A percentile compares a stretch with the other conserved stretches of the same genome.
These are phyloP conservation scores for Diglossa cyanea DNA, from an alignment of 2,797 vertebrate species.

Conservation along the genomic window DNA sequence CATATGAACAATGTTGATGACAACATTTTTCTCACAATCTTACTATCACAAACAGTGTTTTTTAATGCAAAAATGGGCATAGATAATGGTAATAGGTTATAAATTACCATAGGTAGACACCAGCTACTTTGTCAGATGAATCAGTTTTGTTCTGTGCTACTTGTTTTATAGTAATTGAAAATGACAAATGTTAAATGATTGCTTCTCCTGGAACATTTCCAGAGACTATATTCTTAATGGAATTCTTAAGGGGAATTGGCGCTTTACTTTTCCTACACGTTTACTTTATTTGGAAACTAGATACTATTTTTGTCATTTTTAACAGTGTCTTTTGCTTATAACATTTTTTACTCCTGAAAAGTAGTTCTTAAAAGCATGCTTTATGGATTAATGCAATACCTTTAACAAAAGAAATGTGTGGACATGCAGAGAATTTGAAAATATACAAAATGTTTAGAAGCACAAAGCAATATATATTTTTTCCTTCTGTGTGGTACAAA, in stretches of 20 bases:
- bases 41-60: neutral
- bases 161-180: neutral
- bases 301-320: neutral
- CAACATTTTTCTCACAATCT: neutral
- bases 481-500: neutral
- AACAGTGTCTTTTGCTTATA: neutral
- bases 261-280: neutral
- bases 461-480: neutral
- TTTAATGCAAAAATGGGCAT: neutral
- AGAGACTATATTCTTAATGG: neutral
- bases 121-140: neutral
- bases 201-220: neutral
- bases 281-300: neutral
- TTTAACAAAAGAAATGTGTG: neutral
- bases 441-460: neutral
- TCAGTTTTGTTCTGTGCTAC: neutral
- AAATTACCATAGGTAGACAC: neutral
- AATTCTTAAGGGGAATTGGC: neutral
- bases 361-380: neutral
- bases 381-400: neutral
- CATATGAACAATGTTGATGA: neutral
- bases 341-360: conserved; percentile 58
- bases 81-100: neutral
- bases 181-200: neutral
- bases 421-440: neutral